phyloP scores from a whole-genome alignment of 2,797 vertebrate species.

The Kryptopterus vitreolus region DNA sequence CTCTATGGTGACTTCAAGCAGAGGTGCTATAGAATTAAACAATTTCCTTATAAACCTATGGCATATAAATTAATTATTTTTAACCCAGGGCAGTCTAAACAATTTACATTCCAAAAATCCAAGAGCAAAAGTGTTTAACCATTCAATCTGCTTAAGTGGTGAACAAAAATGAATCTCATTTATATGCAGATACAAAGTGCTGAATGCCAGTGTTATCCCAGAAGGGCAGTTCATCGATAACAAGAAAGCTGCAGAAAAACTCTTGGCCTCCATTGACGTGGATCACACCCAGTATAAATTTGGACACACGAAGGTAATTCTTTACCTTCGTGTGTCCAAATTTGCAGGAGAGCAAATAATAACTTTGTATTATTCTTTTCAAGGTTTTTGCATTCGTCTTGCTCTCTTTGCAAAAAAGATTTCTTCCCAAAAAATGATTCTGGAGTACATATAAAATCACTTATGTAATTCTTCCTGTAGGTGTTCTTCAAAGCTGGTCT shows the following conservation, averaged over 20 bases:
- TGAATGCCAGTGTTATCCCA: slow-evolving; percentile 85
- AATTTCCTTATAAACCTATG: background rate
- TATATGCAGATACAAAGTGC: slow-evolving; percentile 75
- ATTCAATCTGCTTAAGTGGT: background rate
- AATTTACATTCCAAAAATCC: background rate
- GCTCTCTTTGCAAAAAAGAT: background rate
- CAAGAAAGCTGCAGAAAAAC: slow-evolving; percentile 89
- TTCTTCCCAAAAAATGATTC: background rate
- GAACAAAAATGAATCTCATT: background rate
- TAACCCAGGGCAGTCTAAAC: background rate
- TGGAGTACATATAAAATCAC: background rate
- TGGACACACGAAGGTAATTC: slow-evolving; percentile 85
- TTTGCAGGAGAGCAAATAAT: background rate
- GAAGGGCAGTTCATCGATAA: slow-evolving; percentile 88
- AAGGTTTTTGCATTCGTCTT: background rate
- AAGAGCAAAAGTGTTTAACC: background rate
- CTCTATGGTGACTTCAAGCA: slow-evolving; percentile 81
- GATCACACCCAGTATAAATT: slow-evolving; percentile 85
- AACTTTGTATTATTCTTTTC: background rate
- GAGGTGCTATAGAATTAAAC: slow-evolving; percentile 61
- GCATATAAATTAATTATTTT: background rate
- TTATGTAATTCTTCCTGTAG: slow-evolving; percentile 52
- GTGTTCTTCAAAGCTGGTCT: slow-evolving; percentile 84
- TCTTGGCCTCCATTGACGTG: slow-evolving; percentile 79
- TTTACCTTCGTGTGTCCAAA: too few relatives aligned